A percentile compares a stretch with the other conserved stretches of the same genome.
Conservation (phyloP, 2,888 invertebrate genomes). For the Ptychoptera contaminata region DNA sequence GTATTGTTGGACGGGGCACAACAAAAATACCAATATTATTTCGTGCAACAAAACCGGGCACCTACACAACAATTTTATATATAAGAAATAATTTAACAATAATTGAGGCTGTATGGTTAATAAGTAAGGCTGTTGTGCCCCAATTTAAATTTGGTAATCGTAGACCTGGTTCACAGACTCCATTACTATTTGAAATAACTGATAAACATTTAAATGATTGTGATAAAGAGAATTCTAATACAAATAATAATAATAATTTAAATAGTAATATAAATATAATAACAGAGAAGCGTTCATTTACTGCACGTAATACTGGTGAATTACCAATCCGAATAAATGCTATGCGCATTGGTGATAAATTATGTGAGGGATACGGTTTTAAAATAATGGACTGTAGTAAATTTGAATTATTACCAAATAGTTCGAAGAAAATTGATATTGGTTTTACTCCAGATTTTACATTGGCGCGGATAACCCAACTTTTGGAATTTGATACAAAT, state of each 20-base stretch:
- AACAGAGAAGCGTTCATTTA: conserved; percentile 53
- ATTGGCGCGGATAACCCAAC: conserved; percentile 51
- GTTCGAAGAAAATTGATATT: conserved; percentile 62
- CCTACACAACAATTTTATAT: conserved; percentile 27
- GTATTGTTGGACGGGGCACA: conserved; percentile 19
- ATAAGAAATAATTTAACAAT: conserved; percentile 85
- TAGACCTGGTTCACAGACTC: conserved; percentile 57
- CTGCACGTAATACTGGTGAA: conserved; percentile 80
- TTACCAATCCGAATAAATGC: conserved; percentile 61
- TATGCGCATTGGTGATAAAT: conserved; percentile 44
- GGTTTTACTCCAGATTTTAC: conserved; percentile 83
- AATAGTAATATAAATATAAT: conserved; percentile 2
- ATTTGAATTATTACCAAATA: conserved; percentile 55
- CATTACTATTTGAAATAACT: conserved; percentile 63
- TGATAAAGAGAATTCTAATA: conserved; percentile 18
- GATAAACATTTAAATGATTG: conserved; percentile 41
- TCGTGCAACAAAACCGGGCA: conserved; percentile 19
- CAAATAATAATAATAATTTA: conserved; percentile 1
- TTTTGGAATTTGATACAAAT: conserved; percentile 44
- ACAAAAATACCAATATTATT: conserved; percentile 22
- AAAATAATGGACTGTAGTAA: conserved; percentile 57
- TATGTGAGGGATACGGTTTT: conserved; percentile 68
- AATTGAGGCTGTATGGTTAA: conserved; percentile 67
- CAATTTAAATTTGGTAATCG: conserved; percentile 78
- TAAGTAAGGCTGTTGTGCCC: conserved; percentile 72